Evolutionary conservation across 2,113 vertebrate genomes (phyloP).

Genomic region (Sorex fumeus): DNA sequence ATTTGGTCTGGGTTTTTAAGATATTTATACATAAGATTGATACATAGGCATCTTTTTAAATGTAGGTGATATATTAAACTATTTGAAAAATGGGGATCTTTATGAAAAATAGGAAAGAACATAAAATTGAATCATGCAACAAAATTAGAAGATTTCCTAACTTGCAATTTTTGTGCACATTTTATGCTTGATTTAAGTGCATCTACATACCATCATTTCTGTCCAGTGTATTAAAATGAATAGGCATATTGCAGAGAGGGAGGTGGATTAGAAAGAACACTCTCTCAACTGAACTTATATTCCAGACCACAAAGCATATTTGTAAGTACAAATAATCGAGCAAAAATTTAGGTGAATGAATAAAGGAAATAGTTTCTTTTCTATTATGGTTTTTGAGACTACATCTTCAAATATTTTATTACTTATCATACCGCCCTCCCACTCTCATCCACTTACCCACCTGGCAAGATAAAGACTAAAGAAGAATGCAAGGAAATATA

Average conservation of each 20-base stretch:
- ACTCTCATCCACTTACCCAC: no score
- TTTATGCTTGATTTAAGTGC: background rate
- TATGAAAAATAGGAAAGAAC: slow-evolving; percentile 18
- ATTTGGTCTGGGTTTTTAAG: background rate
- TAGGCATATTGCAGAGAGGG: background rate
- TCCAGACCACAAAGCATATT: background rate
- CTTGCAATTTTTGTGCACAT: background rate
- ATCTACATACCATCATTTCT: background rate
- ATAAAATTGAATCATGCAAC: background rate
- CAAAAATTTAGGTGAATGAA: background rate
- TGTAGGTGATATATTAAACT: background rate
- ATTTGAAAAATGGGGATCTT: background rate
- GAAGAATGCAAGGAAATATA: background rate
- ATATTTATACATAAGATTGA: background rate
- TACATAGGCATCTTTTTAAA: background rate
- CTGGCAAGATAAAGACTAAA: background rate
- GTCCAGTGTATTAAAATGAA: background rate
- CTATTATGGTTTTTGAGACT: background rate
- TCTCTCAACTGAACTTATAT: background rate
- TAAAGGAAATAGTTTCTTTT: background rate
- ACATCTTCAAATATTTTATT: background rate
- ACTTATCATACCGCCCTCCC: fast-evolving
- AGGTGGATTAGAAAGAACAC: background rate
- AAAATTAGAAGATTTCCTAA: background rate
- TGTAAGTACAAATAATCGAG: background rate